These are phyloP conservation scores for Sacculina carcini DNA, from an alignment of 2,888 invertebrate genomes.

Conservation along the genomic window DNA sequence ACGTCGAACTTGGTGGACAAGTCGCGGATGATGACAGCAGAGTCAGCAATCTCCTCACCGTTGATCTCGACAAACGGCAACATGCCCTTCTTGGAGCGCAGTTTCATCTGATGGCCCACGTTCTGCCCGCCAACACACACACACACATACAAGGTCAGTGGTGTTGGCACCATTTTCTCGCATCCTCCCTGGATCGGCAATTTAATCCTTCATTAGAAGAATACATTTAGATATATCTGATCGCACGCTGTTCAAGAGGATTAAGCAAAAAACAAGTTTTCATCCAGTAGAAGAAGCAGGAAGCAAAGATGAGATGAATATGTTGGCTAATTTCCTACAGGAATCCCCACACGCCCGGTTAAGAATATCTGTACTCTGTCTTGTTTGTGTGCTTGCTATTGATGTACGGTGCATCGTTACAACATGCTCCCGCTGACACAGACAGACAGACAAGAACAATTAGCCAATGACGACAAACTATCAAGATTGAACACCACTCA, in stretches of 20 bases:
- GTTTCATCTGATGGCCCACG: constrained; percentile 78
- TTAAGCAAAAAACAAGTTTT: not conserved
- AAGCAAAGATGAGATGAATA: too few relatives aligned
- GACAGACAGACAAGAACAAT: too few relatives aligned
- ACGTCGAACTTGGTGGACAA: constrained; percentile 53
- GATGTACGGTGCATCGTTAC: too few relatives aligned
- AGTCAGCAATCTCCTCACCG: constrained; percentile 79
- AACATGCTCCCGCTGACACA: too few relatives aligned
- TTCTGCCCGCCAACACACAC: too few relatives aligned
- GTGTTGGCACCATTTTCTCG: not conserved
- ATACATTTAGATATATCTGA: not conserved
- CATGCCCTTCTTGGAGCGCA: constrained; percentile 77
- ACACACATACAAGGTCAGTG: too few relatives aligned
- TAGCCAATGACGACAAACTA: too few relatives aligned
- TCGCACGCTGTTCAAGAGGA: not conserved
- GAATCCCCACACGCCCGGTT: too few relatives aligned
- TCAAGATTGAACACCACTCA: too few relatives aligned
- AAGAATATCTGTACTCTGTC: too few relatives aligned
- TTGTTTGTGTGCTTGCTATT: too few relatives aligned
- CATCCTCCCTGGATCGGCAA: not conserved
- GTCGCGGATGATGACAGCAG: constrained; percentile 65
- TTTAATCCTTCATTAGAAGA: not conserved
- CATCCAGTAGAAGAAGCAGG: not conserved
- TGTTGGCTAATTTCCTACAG: too few relatives aligned
- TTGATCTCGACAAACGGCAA: constrained; percentile 83